Evolutionary conservation across 1,140 invertebrate species (phyloP), one percentile per base, ranked within the genome.

Genomic region (Hormaphis cornu): DNA sequence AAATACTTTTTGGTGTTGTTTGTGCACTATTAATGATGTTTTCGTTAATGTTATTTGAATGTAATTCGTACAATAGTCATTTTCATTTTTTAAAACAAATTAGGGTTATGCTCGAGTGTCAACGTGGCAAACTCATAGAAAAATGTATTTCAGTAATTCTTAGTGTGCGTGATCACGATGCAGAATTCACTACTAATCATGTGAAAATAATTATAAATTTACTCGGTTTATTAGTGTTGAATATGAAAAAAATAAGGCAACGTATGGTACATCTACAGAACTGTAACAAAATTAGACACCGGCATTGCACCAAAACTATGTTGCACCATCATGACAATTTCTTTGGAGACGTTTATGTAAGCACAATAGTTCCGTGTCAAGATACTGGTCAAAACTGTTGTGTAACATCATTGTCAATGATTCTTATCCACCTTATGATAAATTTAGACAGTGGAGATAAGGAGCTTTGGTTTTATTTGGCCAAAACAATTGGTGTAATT

Each of bases 71-170:
- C 1, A 83, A 84, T 16, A 83, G 83, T 71, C 74, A 85, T 10
- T 77, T 81, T 33, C 82, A 85, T 70, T 86, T 86, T 73, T 78
- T 83, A 9, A 82, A 85, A 26, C 76, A 85, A 33, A 85, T 86
- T 71, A 82, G 82, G 53, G 73, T 85, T 20, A 86, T 85, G 72
- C 78, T 78, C 3, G 83, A 85, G 40, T 84, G 83, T 63, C 79
- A 82, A 30, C 82, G 82, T 59, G 84, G 84, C 0, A 80, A 80
- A 24, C 73, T 86, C 3, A 77, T 86, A 6, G 82, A 83, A 71
- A 80, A 82, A 74, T 83, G 82, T 14, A 80, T 86, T 3, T 76
- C 80, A 10, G 74, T 82, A 16, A 83, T 86, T 70, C 76, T 86
- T 1, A 76, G 80, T 61, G 77, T 84, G 35, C 80, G 81, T 0